Evolutionary conservation across 2,888 invertebrate species (phyloP), one percentile per base, ranked within the genome.

Genomic region (Steinernema carpocapsae): DNA sequence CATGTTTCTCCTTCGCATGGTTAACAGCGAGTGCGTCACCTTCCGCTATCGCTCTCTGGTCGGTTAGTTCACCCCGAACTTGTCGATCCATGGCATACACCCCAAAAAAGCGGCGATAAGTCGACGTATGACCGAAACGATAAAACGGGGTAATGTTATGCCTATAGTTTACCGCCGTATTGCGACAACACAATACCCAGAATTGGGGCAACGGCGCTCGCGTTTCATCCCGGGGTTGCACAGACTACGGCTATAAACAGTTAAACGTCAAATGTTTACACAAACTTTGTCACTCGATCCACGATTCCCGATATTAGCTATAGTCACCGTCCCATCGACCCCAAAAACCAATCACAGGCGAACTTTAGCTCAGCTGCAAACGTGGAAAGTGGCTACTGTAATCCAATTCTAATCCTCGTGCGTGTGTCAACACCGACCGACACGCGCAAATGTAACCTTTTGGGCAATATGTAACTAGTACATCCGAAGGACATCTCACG

Each of bases 1-100:
- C 10, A 64, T 64, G 64, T 64, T 64, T 32, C 7, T 26, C 26
- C 29, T 29, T 64, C 32, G 64, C 64, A 64, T 64, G 64, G 64
- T 64, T 64, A 64, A 19, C 17, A 29, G 19, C 17, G 64, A 29
- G 26, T 17, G 19, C 22, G 17, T 56, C 56, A 17, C 56, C 17
- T 32, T 48, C 32, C 64, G 64, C 17, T 17, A 37, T 37, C 37
- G 29, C 64, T 17, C 64, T 64, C 19, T 26, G 64, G 32, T 14
- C 29, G 64, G 29, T 64, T 64, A 64, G 64, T 26, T 29, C 64
- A 29, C 24, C 64, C 64, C 64, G 64, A 64, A 64, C 64, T 64
- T 17, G 24, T 17, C 22, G 19, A 26, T 32, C 64, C 29, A 1
- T 64, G 12, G 26, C 24, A 32, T 32, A 64, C 17, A 29, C 32